These are phyloP conservation scores for Lagria hirta DNA, from an alignment of 2,888 invertebrate species.

Conservation along the genomic window DNA sequence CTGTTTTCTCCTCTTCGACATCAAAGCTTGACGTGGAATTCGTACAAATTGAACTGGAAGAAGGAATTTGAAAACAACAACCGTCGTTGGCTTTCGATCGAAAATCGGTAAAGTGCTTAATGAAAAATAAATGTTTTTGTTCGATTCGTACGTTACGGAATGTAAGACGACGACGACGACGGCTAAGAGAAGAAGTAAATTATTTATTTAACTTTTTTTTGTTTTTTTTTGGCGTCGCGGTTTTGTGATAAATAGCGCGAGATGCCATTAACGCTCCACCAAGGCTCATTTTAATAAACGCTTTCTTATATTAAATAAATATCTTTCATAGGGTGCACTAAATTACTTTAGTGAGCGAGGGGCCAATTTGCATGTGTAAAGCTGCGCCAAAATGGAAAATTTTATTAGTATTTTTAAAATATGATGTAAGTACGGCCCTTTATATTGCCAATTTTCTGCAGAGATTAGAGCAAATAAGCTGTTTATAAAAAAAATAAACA, in stretches of 20 bases:
- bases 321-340: slow-evolving; percentile 28
- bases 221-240: too few relatives aligned
- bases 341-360: slow-evolving; percentile 22
- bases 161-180: background rate
- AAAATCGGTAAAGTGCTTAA: slow-evolving; percentile 25
- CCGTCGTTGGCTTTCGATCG: slow-evolving; percentile 12
- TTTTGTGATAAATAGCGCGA: slow-evolving; percentile 18
- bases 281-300: slow-evolving; percentile 24
- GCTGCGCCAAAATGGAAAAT: slow-evolving; percentile 26
- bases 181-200: slow-evolving; percentile 8
- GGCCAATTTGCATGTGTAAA: slow-evolving; percentile 32
- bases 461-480: too few relatives aligned
- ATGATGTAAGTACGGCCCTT: too few relatives aligned
- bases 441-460: too few relatives aligned
- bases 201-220: too few relatives aligned
- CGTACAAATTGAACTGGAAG: slow-evolving; percentile 26
- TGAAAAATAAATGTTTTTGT: slow-evolving; percentile 25
- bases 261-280: slow-evolving; percentile 16
- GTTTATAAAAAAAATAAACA: too few relatives aligned
- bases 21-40: slow-evolving; percentile 32
- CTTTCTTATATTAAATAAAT: slow-evolving; percentile 25
- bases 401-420: slow-evolving; percentile 30
- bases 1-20: slow-evolving; percentile 27
- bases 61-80: slow-evolving; percentile 24
- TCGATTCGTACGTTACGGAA: slow-evolving; percentile 15